Base-by-base conservation (phyloP, 2,888 invertebrate genomes). In the Ophonus ardosiacus region DNA sequence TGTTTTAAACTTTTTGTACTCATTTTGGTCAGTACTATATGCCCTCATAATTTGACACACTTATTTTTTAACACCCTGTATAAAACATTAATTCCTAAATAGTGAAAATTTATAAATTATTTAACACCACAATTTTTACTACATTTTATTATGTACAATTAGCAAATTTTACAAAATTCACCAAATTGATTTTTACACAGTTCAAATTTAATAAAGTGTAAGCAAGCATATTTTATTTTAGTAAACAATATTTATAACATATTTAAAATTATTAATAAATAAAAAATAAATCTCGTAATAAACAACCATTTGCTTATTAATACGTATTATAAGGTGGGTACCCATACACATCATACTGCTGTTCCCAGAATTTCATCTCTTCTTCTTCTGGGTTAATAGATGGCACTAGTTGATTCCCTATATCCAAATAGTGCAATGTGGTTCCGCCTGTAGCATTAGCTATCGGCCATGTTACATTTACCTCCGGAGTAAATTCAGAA, bases 331-430 rank as follows among this genome's bases (percentile, higher is more conserved):
- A 80, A 4, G 63, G 40, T 6, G 61, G 40, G 10, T 80, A 10
- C 0, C 80, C 80, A 80, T 80, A 80, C n/a, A 13, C 18, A 5
- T 13, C 59, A 80, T 80, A 80, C 56, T 59, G 61, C 6, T 40
- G 7, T n/a, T 80, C 17, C 80, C 80, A 80, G 15, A 80, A 80
- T 7, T 80, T 7, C 10, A 80, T 61, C 61, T 38, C 61, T 40
- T 80, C 0, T 61, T 80, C 6, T 80, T 80, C 40, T n/a, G 61
- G 80, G 15, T 80, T 40, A 13, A 40, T 38, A n/a, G 17, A 17
- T 17, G 38, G 24, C 61, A 17, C 21, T 1, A 80, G 38, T 18
- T 80, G 17, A 18, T n/a, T 17, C n/a, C 59, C 61, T 61, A 80
- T 80, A 80, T 80, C 40, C 17, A 80, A 40, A 31, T 80, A 80